A percentile compares a stretch with the other conserved stretches of the same genome.
Conservation (phyloP, 2,113 vertebrate genomes). For the Isurus oxyrinchus region DNA sequence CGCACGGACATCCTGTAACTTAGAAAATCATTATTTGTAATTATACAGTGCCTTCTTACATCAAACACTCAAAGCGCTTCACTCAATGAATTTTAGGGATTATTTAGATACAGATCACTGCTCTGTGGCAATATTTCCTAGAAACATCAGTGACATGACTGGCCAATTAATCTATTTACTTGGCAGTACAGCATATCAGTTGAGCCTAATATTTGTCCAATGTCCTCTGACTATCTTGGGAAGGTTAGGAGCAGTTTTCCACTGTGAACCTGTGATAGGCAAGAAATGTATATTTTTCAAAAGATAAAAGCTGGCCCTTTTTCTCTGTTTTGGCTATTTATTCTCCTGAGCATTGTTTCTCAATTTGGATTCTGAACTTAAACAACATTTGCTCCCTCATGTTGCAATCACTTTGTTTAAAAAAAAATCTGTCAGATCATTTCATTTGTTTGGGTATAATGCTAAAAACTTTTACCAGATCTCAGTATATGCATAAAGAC, state of each 20-base stretch:
- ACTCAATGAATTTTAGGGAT: neutral
- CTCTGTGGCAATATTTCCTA: neutral
- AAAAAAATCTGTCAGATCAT: neutral
- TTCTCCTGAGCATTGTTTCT: neutral
- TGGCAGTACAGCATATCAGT: neutral
- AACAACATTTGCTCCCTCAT: neutral
- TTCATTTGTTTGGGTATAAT: neutral
- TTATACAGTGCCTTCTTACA: neutral
- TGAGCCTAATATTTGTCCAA: neutral
- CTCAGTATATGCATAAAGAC: neutral
- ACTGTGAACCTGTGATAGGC: neutral
- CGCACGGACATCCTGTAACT: neutral
- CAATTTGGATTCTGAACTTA: neutral
- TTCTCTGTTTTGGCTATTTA: neutral
- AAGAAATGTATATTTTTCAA: neutral
- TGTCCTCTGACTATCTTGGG: neutral
- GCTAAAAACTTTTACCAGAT: neutral
- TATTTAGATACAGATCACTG: neutral
- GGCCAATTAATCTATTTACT: neutral
- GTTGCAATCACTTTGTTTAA: neutral
- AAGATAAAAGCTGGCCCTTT: neutral
- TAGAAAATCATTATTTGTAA: neutral
- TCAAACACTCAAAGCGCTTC: neutral
- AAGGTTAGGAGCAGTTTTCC: neutral
- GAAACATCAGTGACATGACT: neutral